Evolutionary conservation across 2,888 invertebrate genomes (phyloP), one percentile per base, ranked within the genome.

Genomic region (Plebejus melissa): DNA sequence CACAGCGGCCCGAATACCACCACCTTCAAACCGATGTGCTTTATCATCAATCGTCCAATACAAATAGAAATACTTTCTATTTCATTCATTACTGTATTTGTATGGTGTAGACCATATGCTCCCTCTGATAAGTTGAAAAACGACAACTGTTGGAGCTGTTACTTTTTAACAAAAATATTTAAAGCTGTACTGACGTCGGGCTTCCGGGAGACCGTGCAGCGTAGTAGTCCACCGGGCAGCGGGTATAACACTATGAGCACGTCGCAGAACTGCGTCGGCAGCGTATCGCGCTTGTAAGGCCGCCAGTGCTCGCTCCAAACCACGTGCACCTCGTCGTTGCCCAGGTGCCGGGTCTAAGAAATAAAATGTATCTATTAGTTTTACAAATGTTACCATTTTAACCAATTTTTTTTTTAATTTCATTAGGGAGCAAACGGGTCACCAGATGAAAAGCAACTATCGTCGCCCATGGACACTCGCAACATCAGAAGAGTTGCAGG

Each of bases 241-340:
- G 99, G 99, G 94, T 99, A 99, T 83, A 99, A 97, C 71, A 97
- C 97, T 84, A 99, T 98, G 78, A 99, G 95, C 79, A 99, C 98
- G 94, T 99, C 99, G 88, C 99, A 99, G 94, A 99, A 99, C 94
- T 99, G 99, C 13, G 99, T 99, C 76, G 99, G 99, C 86, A 99
- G 96, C 82, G 99, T 99, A 85, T 98, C 98, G 76, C 99, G 95
- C 77, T 98, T 95, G 94, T 99, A 99, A 85, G 99, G 98, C 79
- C 99, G 95, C 89, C 95, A 95, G 90, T 99, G 99, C 86, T 99
- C 99, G 74, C 98, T 99, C 99, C 99, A 99, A 50, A 99, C 98
- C 79, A 99, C 98, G 87, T 99, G 99, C 77, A 99, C 98, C 90
- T 99, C 99, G 89, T 99, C 99, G 90, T 99, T 99, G 72, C 99